Evolutionary conservation across 2,797 vertebrate species (phyloP).

Genomic region (Meda fulgida): DNA sequence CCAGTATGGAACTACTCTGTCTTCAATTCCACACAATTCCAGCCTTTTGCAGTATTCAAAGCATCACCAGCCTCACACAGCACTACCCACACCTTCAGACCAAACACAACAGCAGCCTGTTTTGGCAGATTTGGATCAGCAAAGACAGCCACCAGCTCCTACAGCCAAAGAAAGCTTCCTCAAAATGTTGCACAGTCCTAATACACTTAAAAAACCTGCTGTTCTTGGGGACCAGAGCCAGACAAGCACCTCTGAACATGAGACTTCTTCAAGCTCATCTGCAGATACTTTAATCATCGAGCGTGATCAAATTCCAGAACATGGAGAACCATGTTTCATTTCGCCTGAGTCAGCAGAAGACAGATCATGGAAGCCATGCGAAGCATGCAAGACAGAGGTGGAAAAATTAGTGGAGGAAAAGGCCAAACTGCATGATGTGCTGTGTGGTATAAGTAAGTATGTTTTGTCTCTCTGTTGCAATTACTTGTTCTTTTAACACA

Average conservation of each 20-base stretch:
- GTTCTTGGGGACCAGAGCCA: too few relatives aligned
- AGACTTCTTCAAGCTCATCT: conserved; percentile 11
- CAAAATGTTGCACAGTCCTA: conserved; percentile 32
- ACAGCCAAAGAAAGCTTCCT: conserved; percentile 49
- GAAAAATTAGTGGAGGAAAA: conserved; percentile 38
- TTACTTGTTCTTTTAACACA: conserved; percentile 4
- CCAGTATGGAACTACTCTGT: conserved; percentile 4
- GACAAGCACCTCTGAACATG: too few relatives aligned
- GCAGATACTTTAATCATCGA: conserved; percentile 35
- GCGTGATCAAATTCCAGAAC: conserved; percentile 40
- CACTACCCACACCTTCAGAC: conserved; percentile 27
- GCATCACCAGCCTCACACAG: conserved; percentile 33
- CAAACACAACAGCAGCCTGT: conserved; percentile 41
- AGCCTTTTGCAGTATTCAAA: conserved; percentile 12
- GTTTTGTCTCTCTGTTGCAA: conserved; percentile 23
- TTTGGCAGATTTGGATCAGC: conserved; percentile 45
- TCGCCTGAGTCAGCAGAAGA: conserved; percentile 31
- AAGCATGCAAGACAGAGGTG: conserved; percentile 33
- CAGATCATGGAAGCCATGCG: conserved; percentile 35
- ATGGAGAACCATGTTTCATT: conserved; percentile 16
- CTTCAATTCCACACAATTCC: conserved; percentile 8
- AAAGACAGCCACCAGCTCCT: conserved; percentile 26
- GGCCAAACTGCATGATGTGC: conserved; percentile 34
- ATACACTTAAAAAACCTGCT: conserved; percentile 6
- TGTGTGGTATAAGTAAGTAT: conserved; percentile 41